Percentiles rank a stretch among this genome's conserved stretches.
These are phyloP conservation scores for Lasioglossum villosulum DNA, from an alignment of 2,888 invertebrate genomes.

Conservation along the genomic window DNA sequence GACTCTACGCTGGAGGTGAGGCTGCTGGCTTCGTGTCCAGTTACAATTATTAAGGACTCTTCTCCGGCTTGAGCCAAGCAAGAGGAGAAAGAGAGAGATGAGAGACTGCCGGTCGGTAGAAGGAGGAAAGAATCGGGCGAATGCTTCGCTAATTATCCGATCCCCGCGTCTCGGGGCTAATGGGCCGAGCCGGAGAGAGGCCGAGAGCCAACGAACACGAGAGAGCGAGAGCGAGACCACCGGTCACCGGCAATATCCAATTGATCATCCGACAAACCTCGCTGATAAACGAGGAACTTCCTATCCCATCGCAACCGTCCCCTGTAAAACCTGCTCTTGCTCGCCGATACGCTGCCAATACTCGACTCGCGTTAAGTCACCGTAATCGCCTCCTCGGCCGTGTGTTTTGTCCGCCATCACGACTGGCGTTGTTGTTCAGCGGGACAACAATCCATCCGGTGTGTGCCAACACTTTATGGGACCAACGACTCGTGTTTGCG, in stretches of 20 bases:
- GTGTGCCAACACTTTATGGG: slow-evolving; percentile 11
- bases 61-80: slow-evolving; percentile 41
- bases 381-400: slow-evolving; percentile 17
- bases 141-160: slow-evolving; percentile 81
- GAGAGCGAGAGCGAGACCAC: slow-evolving; percentile 27
- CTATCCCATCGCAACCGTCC: slow-evolving; percentile 63
- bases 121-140: slow-evolving; percentile 74
- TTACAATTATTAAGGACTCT: slow-evolving; percentile 84
- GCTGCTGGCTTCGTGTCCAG: slow-evolving; percentile 81
- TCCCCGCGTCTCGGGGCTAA: slow-evolving; percentile 78
- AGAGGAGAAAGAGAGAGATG: slow-evolving; percentile 57
- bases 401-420: background rate
- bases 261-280: slow-evolving; percentile 79
- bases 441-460: background rate
- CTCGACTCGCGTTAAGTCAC: slow-evolving; percentile 21
- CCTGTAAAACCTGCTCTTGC: slow-evolving; percentile 48
- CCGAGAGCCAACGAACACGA: slow-evolving; percentile 16
- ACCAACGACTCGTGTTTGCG: slow-evolving; percentile 2
- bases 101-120: slow-evolving; percentile 51
- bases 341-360: slow-evolving; percentile 45
- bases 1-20: slow-evolving; percentile 66
- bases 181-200: slow-evolving; percentile 67
- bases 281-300: slow-evolving; percentile 76
- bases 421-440: background rate
- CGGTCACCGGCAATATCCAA: slow-evolving; percentile 75